Evolutionary conservation across 1,140 invertebrate genomes (phyloP), one percentile per base, ranked within the genome.

Genomic region (Frieseomelitta varia): DNA sequence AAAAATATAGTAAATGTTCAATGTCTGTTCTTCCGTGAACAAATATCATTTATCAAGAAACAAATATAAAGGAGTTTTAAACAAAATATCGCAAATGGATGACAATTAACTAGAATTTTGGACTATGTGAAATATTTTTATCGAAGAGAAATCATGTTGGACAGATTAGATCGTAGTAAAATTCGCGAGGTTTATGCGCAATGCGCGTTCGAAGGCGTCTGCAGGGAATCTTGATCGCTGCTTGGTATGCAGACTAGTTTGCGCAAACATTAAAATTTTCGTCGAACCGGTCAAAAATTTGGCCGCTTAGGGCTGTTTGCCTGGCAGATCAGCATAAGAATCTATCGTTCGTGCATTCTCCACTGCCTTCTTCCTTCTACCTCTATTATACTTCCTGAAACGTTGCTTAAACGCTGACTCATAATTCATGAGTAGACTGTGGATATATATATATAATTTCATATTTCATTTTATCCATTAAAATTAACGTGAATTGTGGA

Each of bases 191-290:
- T 34, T 73, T 80, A 74, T 51, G 61, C 53, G 63, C 24, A n/a
- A 8, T 2, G 79, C 21, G 27, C 19, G 53, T 27, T 15, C 11
- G 19, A 34, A 47, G 2, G 2, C 58, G 47, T 55, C 68, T 39
- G 63, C n/a, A 15, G 51, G 39, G 77, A 81, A 80, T 81, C 56
- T 74, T 58, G 68, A 81, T 86, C 77, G 76, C 53, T 85, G 68
- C 51, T 90, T 90, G 85, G 88, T 88, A 90, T 90, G 86, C 90
- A 79, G 77, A 76, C 76, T 76, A 85, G 51, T 78, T 78, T 73
- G 87, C 56, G 85, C 83, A 89, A 89, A 90, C 86, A 90, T 75
- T 51, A 73, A 85, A 87, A 88, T 85, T 89, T 47, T 90, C 72
- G 71, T 85, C 67, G 84, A 81, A 82, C 65, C 74, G 47, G 67